phyloP scores from a whole-genome alignment of 2,888 invertebrate species.

The Nephrotoma guestfalica region DNA sequence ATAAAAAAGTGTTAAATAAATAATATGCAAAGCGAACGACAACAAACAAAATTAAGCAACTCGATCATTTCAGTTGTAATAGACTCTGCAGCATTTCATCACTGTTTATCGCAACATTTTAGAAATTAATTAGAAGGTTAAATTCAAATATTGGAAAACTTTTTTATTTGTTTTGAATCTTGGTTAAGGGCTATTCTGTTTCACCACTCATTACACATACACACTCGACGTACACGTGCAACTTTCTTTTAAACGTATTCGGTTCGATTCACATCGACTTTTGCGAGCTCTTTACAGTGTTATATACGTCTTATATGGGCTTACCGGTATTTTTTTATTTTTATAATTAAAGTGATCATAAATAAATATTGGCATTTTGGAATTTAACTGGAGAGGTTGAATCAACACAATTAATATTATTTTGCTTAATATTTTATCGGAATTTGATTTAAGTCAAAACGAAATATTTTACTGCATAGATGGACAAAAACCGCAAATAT shows the following conservation, averaged over 20 bases:
- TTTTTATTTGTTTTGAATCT: neutral
- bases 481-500: no score
- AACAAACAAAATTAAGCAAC: neutral
- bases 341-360: neutral
- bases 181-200: neutral
- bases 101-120: neutral
- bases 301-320: neutral
- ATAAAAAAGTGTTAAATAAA: neutral
- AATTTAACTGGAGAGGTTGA: neutral
- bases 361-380: neutral
- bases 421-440: no score
- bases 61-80: neutral
- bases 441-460: no score
- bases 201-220: no score
- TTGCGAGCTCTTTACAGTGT: neutral
- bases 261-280: neutral
- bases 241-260: neutral
- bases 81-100: neutral
- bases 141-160: neutral
- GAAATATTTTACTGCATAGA: no score
- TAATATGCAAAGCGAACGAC: neutral
- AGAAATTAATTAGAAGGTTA: neutral
- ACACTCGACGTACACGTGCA: no score
- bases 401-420: no score
- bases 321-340: no score